phyloP scores from a whole-genome alignment of 2,797 vertebrate species.

The Gambelia wislizenii region DNA sequence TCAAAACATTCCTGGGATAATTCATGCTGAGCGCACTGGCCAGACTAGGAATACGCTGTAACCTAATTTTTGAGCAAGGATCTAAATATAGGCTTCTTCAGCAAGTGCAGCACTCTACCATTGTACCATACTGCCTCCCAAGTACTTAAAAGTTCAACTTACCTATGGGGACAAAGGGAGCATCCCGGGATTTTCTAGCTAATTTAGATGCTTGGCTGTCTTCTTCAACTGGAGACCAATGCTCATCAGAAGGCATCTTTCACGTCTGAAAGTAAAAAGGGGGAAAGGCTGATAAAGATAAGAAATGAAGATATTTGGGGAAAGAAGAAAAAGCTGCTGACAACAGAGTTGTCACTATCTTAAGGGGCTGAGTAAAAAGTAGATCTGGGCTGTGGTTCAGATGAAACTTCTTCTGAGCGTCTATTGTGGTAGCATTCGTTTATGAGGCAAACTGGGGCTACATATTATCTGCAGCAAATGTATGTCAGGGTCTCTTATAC shows the following conservation, averaged over 20 bases:
- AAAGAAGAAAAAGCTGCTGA: neutral
- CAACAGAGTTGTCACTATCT: no score
- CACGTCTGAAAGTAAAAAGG: neutral
- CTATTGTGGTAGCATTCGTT: neutral
- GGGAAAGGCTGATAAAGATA: neutral
- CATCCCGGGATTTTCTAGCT: slow-evolving; percentile 75
- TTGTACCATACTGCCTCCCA: no score
- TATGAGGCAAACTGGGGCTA: neutral
- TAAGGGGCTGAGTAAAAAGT: neutral
- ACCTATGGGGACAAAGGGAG: slow-evolving; percentile 80
- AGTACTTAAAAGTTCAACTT: slow-evolving; percentile 35
- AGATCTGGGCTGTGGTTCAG: neutral
- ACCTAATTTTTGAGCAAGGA: neutral
- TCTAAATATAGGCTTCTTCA: neutral
- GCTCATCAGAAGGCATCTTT: slow-evolving; percentile 72
- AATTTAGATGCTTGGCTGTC: slow-evolving; percentile 72
- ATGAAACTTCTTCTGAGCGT: neutral
- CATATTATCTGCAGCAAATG: neutral
- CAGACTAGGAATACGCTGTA: neutral
- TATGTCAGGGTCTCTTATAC: neutral
- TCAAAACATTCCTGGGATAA: no score
- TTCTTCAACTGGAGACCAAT: slow-evolving; percentile 63
- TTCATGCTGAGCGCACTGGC: neutral
- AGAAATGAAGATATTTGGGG: neutral
- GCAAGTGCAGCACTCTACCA: neutral